phyloP scores from a whole-genome alignment of 2,888 invertebrate species.

The Erannis defoliaria region DNA sequence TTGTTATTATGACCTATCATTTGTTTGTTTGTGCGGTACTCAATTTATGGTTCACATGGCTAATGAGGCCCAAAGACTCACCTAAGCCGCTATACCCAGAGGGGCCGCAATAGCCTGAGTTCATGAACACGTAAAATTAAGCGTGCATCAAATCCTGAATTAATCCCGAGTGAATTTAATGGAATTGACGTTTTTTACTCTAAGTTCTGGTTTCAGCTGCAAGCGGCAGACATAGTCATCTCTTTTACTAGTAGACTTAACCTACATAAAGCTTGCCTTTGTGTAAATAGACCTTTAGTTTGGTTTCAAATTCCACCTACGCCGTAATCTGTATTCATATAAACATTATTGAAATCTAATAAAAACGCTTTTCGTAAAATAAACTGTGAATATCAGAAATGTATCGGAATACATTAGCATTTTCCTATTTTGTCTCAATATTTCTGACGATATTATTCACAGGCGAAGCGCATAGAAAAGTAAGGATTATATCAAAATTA shows the following conservation, averaged over 20 bases:
- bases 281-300: slow-evolving; percentile 4
- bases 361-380: slow-evolving; percentile 13
- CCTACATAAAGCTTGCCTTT: not conserved
- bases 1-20: no score
- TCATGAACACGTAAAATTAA: no score
- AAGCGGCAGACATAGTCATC: no score
- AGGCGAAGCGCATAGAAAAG: slow-evolving; percentile 5
- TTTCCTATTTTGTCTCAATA: slow-evolving; percentile 6
- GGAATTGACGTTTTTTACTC: no score
- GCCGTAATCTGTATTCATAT: slow-evolving; percentile 19
- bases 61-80: no score
- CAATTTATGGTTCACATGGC: no score
- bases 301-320: slow-evolving; percentile 7
- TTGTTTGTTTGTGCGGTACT: no score
- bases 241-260: not conserved
- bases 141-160: no score
- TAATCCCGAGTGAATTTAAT: no score
- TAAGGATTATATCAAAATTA: slow-evolving; percentile 6
- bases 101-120: no score
- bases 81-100: no score
- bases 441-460: slow-evolving; percentile 1
- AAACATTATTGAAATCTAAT: slow-evolving; percentile 18
- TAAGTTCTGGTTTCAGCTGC: no score
- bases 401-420: slow-evolving; percentile 10
- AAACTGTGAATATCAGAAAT: slow-evolving; percentile 4